Percentiles rank a stretch among this genome's conserved stretches.
Conservation (phyloP, 2,113 vertebrate species). For the Cebidichthys violaceus region DNA sequence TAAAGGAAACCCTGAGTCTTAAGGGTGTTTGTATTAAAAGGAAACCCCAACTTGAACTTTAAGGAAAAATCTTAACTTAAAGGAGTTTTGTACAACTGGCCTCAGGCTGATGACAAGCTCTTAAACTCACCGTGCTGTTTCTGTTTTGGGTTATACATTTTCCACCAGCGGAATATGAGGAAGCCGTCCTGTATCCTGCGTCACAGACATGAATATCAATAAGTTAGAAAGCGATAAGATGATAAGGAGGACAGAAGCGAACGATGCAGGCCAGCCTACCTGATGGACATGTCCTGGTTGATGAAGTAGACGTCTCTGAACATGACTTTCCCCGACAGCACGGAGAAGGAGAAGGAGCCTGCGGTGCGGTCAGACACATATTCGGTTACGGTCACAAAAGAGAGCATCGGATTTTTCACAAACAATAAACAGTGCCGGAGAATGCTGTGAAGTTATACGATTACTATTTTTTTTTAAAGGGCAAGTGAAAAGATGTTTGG, state of each 20-base stretch:
- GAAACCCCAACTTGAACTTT: background rate
- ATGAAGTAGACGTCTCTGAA: constrained; percentile 98
- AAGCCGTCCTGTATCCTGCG: constrained; percentile 97
- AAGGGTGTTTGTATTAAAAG: background rate
- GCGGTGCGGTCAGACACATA: constrained; percentile 21
- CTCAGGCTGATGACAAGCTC: background rate
- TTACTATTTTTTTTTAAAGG: background rate
- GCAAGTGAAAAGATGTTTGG: background rate
- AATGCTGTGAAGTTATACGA: background rate
- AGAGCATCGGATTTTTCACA: background rate
- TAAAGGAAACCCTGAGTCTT: background rate
- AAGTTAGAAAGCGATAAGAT: background rate
- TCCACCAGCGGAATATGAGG: constrained; percentile 99
- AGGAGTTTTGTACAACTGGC: background rate
- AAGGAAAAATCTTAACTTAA: background rate
- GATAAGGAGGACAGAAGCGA: background rate
- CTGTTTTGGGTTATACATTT: constrained; percentile 99
- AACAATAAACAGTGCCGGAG: background rate
- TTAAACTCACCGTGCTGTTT: constrained; percentile 93
- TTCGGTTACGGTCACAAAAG: background rate
- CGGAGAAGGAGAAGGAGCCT: constrained; percentile 99
- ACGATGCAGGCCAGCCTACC: constrained; percentile 80
- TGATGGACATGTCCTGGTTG: constrained; percentile 97
- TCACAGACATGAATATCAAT: background rate
- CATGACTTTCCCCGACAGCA: constrained; percentile 99